Evolutionary conservation across 2,797 vertebrate genomes (phyloP).

Genomic region (Onychomys arenicola): DNA sequence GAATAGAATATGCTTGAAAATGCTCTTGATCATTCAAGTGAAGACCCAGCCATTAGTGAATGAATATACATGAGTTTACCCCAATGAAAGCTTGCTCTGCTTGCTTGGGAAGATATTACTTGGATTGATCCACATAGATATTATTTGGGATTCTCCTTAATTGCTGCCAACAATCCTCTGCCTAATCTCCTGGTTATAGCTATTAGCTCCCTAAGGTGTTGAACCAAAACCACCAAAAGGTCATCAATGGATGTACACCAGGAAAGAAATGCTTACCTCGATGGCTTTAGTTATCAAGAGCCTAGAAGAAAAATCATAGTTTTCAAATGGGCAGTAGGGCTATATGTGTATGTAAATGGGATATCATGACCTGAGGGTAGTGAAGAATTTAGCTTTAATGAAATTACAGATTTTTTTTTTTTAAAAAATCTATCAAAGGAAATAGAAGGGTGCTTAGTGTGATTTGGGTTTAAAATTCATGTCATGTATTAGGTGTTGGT

Average conservation of each 20-base stretch:
- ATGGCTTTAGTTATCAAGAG: background rate
- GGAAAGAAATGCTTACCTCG: background rate
- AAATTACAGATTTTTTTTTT: background rate
- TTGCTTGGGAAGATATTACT: background rate
- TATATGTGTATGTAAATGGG: background rate
- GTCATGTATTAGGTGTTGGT: background rate
- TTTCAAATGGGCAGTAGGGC: background rate
- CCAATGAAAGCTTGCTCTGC: background rate
- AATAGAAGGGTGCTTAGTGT: background rate
- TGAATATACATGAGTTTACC: background rate
- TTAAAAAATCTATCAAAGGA: background rate
- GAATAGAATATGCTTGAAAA: background rate
- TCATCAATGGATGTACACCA: background rate
- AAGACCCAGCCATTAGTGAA: rapidly evolving
- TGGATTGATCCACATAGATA: background rate
- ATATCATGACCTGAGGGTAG: background rate
- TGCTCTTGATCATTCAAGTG: background rate
- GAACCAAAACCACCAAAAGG: background rate
- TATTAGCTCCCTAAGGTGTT: background rate
- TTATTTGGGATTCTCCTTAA: background rate
- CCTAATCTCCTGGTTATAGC: no score
- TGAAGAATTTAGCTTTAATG: background rate
- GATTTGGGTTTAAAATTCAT: conserved; percentile 15
- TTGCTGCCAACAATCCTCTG: background rate
- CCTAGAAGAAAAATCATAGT: background rate